Percentiles rank a stretch among this genome's conserved stretches.
Evolutionary conservation across 2,797 vertebrate species (phyloP).

Genomic region (Siniperca obscura): DNA sequence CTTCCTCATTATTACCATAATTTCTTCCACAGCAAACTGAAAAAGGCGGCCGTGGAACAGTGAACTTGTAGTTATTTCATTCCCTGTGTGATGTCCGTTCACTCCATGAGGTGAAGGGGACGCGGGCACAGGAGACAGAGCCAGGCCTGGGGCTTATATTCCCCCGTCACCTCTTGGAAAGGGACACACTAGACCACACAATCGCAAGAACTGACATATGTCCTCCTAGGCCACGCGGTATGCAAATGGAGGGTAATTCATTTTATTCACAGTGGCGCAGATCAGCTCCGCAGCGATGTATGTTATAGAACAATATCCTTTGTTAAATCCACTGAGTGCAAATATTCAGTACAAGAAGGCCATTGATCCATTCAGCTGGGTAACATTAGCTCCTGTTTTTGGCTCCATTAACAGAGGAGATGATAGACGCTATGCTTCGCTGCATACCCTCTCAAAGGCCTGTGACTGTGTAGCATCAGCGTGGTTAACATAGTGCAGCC

Average conservation of each 20-base stretch:
- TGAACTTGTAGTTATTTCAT: background rate
- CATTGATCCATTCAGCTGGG: slow-evolving; percentile 52
- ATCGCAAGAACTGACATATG: slow-evolving; percentile 27
- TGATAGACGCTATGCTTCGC: background rate
- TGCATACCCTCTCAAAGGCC: slow-evolving; percentile 31
- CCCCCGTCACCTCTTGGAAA: slow-evolving; percentile 23
- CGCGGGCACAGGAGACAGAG: slow-evolving; percentile 20
- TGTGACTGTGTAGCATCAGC: slow-evolving; percentile 20
- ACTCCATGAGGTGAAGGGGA: slow-evolving; percentile 32
- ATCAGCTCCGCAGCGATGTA: slow-evolving; percentile 17
- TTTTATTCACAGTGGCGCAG: slow-evolving; percentile 44
- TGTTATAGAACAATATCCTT: slow-evolving; percentile 32
- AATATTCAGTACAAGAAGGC: slow-evolving; percentile 36
- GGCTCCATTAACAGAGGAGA: slow-evolving; percentile 48
- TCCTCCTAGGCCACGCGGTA: slow-evolving; percentile 45
- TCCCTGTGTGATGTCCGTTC: slow-evolving; percentile 29
- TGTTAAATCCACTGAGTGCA: slow-evolving; percentile 51
- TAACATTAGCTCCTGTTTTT: slow-evolving; percentile 44
- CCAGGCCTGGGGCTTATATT: slow-evolving; percentile 19
- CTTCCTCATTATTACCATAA: slow-evolving; percentile 7
- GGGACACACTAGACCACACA: slow-evolving; percentile 19
- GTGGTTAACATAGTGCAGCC: slow-evolving; percentile 4
- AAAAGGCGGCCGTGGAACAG: slow-evolving; percentile 7
- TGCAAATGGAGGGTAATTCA: slow-evolving; percentile 66
- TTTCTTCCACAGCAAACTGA: slow-evolving; percentile 2